These are phyloP conservation scores for Mormoops blainvillei DNA, from an alignment of 2,113 vertebrate species.

Conservation along the genomic window DNA sequence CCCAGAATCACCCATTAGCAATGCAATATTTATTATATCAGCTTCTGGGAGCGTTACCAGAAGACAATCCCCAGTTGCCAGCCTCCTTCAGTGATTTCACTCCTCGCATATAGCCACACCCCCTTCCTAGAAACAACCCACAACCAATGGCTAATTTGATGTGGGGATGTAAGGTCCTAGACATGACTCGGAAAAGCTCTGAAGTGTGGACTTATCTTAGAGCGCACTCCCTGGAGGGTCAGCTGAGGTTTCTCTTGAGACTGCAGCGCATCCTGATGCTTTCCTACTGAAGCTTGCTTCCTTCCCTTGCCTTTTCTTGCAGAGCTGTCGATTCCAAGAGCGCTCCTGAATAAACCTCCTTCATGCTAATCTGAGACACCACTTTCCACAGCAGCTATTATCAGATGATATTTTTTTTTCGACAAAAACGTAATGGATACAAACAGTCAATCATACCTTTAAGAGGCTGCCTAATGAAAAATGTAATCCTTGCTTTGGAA, in stretches of 20 bases:
- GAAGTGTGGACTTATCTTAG: not conserved
- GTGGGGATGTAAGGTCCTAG: not conserved
- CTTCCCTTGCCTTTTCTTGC: not conserved
- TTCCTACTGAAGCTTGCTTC: not conserved
- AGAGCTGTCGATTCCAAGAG: not conserved
- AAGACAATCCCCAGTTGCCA: not conserved
- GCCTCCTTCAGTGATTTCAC: not conserved
- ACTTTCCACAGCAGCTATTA: not conserved
- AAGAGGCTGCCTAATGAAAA: not conserved
- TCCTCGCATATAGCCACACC: not conserved
- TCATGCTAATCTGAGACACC: not conserved
- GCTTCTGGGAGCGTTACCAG: not conserved
- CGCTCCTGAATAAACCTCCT: not conserved
- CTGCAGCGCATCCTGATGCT: not conserved
- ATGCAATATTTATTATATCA: not conserved
- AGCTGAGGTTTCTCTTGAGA: not conserved
- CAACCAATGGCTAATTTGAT: not conserved
- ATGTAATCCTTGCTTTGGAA: not conserved
- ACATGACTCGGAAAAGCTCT: not conserved
- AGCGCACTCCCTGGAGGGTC: not conserved
- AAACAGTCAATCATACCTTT: not conserved
- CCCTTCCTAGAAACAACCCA: not conserved
- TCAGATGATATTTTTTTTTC: not conserved
- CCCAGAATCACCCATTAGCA: not conserved
- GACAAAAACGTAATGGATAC: not conserved